Conservation (phyloP, 2,888 invertebrate genomes). For the Zele albiditarsus region DNA sequence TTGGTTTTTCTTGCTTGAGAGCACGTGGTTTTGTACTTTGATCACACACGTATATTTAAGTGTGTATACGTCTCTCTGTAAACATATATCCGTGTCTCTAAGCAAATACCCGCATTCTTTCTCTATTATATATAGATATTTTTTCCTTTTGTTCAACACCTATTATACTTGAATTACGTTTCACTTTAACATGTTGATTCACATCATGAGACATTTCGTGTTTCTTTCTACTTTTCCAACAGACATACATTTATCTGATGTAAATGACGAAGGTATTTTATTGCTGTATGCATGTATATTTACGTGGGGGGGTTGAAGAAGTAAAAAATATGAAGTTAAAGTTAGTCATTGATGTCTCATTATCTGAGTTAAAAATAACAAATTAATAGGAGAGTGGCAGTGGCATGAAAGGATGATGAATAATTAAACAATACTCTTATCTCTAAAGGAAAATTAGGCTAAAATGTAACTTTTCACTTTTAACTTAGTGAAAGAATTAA, state of each 20-base stretch:
- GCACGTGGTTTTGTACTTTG: conserved; percentile 32
- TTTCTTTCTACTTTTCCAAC: background rate
- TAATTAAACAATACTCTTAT: too few relatives aligned
- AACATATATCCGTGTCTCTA: background rate
- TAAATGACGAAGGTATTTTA: background rate
- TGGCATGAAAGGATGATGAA: too few relatives aligned
- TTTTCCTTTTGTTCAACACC: conserved; percentile 1
- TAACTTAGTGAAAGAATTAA: too few relatives aligned
- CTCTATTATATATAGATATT: conserved; percentile 2
- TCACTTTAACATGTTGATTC: conserved; percentile 8
- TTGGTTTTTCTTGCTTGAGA: conserved; percentile 18
- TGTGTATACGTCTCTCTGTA: background rate
- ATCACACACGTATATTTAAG: background rate
- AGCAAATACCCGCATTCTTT: conserved; percentile 3
- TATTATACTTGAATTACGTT: conserved; percentile 19
- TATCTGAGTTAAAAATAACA: too few relatives aligned
- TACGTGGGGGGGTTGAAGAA: too few relatives aligned
- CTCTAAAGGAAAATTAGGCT: too few relatives aligned
- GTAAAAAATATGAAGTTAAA: too few relatives aligned
- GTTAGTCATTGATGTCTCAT: too few relatives aligned
- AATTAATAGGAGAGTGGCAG: too few relatives aligned
- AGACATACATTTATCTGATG: background rate
- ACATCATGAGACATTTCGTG: background rate
- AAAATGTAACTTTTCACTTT: too few relatives aligned
- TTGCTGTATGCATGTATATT: too few relatives aligned